These are phyloP conservation scores for human (Homo sapiens) DNA, from an alignment of 2,113 vertebrate genomes.

Conservation along the genomic window DNA sequence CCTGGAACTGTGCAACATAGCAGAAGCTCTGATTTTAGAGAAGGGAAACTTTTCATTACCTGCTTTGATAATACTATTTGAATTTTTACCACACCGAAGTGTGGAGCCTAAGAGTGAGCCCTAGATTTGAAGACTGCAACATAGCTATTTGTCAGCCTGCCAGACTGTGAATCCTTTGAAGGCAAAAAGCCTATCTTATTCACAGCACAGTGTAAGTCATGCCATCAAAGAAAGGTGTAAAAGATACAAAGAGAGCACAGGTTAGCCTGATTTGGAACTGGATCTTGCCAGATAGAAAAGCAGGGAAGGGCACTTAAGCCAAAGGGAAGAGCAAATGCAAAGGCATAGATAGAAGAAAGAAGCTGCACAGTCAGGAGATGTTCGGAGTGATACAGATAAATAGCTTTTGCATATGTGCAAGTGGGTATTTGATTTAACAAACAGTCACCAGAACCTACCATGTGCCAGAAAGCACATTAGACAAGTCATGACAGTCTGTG, in stretches of 20 bases:
- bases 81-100: constrained; percentile 7
- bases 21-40: not conserved
- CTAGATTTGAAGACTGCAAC: not conserved
- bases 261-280: not conserved
- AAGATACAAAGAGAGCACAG: not conserved
- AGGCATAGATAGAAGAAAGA: not conserved
- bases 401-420: not conserved
- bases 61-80: not conserved
- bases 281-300: constrained; percentile 28
- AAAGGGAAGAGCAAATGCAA: constrained; percentile 12
- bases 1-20: not conserved
- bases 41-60: not conserved
- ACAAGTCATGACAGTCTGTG: not conserved
- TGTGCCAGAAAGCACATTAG: not conserved
- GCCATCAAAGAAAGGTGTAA: not conserved
- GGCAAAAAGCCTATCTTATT: not conserved
- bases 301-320: not conserved
- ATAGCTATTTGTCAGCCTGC: not conserved
- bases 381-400: not conserved
- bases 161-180: not conserved
- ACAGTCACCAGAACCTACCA: not conserved
- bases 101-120: not conserved
- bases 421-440: not conserved
- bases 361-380: not conserved
- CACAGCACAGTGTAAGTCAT: not conserved